These are phyloP conservation scores for Telenomus remus DNA, from an alignment of 1,140 invertebrate genomes.

Conservation along the genomic window DNA sequence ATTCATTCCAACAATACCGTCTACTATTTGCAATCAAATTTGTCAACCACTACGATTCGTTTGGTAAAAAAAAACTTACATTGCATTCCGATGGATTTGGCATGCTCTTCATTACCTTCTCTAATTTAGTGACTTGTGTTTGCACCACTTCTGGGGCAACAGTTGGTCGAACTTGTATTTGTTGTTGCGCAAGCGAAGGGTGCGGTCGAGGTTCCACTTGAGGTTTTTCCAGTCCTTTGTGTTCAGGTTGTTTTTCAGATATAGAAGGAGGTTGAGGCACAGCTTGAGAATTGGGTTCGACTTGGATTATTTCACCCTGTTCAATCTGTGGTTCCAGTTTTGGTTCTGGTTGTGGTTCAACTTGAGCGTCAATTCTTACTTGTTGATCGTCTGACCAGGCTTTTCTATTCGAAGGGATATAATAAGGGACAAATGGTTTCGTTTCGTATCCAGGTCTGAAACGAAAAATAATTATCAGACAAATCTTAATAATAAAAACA, in stretches of 20 bases:
- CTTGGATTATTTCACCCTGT: constrained; percentile 20
- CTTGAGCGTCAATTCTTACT: constrained; percentile 19
- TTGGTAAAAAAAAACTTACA: constrained; percentile 45
- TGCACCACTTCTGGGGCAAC: constrained; percentile 33
- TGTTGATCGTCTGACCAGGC: constrained; percentile 59
- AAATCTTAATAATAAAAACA: no score
- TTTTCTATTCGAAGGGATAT: constrained; percentile 60
- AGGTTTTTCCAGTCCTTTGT: neutral
- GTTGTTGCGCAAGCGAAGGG: constrained; percentile 1
- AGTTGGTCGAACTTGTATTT: constrained; percentile 49
- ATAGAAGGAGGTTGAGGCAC: constrained; percentile 14
- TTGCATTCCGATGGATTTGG: constrained; percentile 56
- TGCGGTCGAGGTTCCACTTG: constrained; percentile 10
- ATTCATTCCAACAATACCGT: neutral
- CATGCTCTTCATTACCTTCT: constrained; percentile 54
- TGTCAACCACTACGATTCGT: neutral
- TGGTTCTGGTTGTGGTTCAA: constrained; percentile 11
- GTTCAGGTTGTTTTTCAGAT: neutral
- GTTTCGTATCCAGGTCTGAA: constrained; percentile 50
- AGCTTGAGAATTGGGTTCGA: neutral
- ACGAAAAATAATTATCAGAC: constrained; percentile 13
- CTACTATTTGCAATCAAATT: neutral
- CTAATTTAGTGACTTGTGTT: constrained; percentile 26
- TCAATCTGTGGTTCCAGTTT: constrained; percentile 12
- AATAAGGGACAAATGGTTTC: constrained; percentile 63